Conservation (phyloP, 2,113 vertebrate species). For the Varanus salvator region DNA sequence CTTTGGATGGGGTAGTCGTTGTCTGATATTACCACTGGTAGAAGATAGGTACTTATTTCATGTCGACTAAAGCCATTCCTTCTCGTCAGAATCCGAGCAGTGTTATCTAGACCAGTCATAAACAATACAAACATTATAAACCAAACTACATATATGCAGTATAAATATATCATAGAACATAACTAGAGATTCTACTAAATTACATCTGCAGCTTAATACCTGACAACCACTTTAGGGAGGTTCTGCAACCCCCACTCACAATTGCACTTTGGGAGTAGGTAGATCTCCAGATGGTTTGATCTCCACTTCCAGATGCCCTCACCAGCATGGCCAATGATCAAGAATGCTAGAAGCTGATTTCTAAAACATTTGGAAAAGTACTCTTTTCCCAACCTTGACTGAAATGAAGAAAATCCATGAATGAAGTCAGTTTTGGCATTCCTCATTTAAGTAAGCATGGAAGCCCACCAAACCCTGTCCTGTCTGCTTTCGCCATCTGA, state of each 20-base stretch:
- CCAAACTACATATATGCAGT: background rate
- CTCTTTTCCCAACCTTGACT: too few relatives aligned
- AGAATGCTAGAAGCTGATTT: too few relatives aligned
- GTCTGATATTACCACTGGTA: conserved; percentile 95
- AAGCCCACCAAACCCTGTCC: background rate
- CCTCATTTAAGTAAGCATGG: background rate
- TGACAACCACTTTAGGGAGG: background rate
- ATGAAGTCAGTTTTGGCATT: background rate
- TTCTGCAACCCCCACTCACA: background rate
- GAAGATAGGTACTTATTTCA: conserved; percentile 90
- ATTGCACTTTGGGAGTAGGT: too few relatives aligned
- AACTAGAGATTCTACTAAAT: background rate
- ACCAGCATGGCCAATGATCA: too few relatives aligned
- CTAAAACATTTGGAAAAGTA: too few relatives aligned
- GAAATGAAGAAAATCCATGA: background rate
- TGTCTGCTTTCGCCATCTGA: background rate
- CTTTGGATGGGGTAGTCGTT: conserved; percentile 95
- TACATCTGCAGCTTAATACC: background rate
- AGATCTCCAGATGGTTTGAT: too few relatives aligned
- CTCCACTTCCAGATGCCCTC: too few relatives aligned
- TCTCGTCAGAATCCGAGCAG: conserved; percentile 93
- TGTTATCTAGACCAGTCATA: conserved; percentile 87
- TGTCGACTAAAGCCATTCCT: conserved; percentile 91
- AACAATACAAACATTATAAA: background rate
- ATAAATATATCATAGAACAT: background rate